Base-by-base conservation (phyloP, 2,888 invertebrate genomes). In the Caenorhabditis plicata region DNA sequence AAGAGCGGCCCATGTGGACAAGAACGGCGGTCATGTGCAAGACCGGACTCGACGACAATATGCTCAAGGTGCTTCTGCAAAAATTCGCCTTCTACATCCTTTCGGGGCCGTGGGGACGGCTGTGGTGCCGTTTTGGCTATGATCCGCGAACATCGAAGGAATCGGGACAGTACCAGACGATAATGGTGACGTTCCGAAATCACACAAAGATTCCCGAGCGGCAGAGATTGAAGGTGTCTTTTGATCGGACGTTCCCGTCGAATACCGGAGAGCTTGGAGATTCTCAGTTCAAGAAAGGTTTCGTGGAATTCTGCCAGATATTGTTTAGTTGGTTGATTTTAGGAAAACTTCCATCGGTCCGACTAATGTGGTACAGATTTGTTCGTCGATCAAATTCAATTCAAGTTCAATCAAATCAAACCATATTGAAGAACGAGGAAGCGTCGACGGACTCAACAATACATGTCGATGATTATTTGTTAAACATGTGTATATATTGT, bases 71-170 rank as follows among this genome's bases (percentile, higher is more conserved):
- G 51, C 85, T 93, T 13, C 84, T 94, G 54, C 92, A 95, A 0
- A 87, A 88, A 23, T 83, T 91, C 3, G 90, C 91, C 0, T 90
- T 90, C 81, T 91, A 91, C 81, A 90, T 89, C 82, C 85, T 86
- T 47, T 89, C 87, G 61, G 96, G 98, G 0, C 96, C 94, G 0
- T 98, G 94, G 92, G 86, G 92, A 65, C 87, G 88, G 46, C 86
- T 90, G 81, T 98, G 95, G 90, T 88, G 91, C 1, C 87, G 86
- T 72, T 88, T 88, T 78, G 94, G 94, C 0, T 95, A 91, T 80
- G 93, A 98, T 84, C 95, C 96, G 0, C 85, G 91, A 23, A 88
- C 87, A 71, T 88, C 91, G 64, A 88, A 88, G 4, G 83, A 84
- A 2, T 86, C 92, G 1, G 87, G 90, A 70, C 87, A 87, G 46